Base-by-base conservation (phyloP, 92 coral and sea anemone genomes). In the Montipora capitata region DNA sequence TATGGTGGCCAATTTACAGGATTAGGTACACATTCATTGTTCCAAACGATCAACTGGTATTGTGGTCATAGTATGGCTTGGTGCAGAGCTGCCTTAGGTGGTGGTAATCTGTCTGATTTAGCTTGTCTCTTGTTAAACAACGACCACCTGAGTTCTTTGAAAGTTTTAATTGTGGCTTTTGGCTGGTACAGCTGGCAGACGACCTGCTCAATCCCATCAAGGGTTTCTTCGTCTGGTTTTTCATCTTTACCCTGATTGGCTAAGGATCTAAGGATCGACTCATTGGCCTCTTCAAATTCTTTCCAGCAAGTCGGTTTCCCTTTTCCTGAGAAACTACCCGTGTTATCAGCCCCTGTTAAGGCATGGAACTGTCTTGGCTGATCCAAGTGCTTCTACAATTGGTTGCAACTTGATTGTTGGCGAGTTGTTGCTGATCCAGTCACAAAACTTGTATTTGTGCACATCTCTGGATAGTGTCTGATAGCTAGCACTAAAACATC, bases 251-350 rank as follows among this genome's bases (percentile, higher is more conserved):
- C 68, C 58, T 78, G 86, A 51, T 49, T 85, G 3, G 76, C 69
- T 5, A 90, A 82, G 77, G 87, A 80, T 57, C 65, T 72, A 57
- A 84, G n/a, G 27, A 42, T 51, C 57, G 7, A 7, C 12, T 51
- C 57, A 51, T 51, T 11, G 57, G 57, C 57, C 12, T 51, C 12
- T 58, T 12, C 79, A 18, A 81, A 88, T 63, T 48, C 40, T 58
- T 86, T 86, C 90, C 90, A 86, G 78, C 90, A 85, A 17, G 70
- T n/a, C 49, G 69, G n/a, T 20, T 54, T 79, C 87, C 72, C 13
- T 80, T 27, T 27, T 27, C 35, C 35, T 27, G 35, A 27, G 35
- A 27, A 27, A 27, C 1, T 27, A 27, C 35, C n/a, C n/a, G n/a
- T n/a, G n/a, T n/a, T n/a, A n/a, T n/a, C n/a, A n/a, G n/a, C n/a